phyloP scores from a whole-genome alignment of 2,797 vertebrate species.

The Tangara arthus region DNA sequence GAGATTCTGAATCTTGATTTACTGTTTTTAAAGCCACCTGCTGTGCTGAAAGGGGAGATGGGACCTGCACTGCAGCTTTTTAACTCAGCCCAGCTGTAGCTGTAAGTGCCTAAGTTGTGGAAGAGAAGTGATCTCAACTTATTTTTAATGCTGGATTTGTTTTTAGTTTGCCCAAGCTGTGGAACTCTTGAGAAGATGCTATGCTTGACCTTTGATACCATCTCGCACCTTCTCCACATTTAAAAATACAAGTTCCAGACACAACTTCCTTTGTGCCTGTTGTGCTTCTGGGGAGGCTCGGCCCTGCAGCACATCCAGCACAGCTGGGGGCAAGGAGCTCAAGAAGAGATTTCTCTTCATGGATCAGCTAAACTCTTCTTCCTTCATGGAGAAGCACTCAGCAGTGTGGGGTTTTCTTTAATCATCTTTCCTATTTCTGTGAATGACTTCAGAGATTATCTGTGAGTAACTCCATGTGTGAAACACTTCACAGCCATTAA shows the following conservation, averaged over 20 bases:
- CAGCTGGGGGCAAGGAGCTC: neutral
- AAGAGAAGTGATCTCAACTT: neutral
- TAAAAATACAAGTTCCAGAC: neutral
- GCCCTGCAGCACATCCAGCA: neutral
- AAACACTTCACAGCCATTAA: neutral
- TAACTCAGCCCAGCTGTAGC: neutral
- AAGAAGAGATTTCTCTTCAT: neutral
- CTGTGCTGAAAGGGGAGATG: neutral
- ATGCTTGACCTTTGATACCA: neutral
- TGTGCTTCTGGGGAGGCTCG: rapidly evolving
- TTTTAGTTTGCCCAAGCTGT: neutral
- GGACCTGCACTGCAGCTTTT: neutral
- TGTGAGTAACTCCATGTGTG: neutral
- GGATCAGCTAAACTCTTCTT: neutral
- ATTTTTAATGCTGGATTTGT: neutral
- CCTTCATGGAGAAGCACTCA: neutral
- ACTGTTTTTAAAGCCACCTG: neutral
- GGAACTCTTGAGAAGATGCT: neutral
- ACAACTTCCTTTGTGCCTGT: neutral
- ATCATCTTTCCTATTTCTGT: neutral
- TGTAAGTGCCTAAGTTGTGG: neutral
- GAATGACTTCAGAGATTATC: neutral
- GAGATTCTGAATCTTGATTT: neutral
- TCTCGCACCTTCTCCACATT: neutral
- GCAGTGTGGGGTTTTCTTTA: neutral